These are phyloP conservation scores for Caradrina clavipalpis DNA, from an alignment of 2,888 invertebrate species.

Conservation along the genomic window DNA sequence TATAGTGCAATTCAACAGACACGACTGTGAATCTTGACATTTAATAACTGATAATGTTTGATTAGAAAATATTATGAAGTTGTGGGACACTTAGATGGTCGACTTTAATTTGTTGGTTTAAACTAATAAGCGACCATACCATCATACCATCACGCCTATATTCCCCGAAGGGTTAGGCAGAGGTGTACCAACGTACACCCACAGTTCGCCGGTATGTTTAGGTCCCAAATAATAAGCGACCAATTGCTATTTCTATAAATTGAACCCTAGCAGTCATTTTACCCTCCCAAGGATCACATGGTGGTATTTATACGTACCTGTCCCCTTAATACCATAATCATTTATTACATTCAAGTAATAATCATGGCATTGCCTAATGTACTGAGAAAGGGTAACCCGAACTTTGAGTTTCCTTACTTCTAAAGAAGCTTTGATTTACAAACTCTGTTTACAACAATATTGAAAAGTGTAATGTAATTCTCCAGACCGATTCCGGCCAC, in stretches of 20 bases:
- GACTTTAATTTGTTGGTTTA: too few species aligned
- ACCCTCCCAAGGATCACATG: background rate
- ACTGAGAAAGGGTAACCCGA: constrained; percentile 51
- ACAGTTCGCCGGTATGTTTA: too few species aligned
- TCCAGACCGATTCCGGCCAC: too few species aligned
- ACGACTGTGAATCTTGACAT: background rate
- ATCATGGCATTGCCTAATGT: constrained; percentile 51
- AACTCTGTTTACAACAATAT: constrained; percentile 56
- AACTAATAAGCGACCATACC: too few species aligned
- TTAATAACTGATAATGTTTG: background rate
- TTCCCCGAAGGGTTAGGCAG: too few species aligned
- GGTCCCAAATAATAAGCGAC: too few species aligned
- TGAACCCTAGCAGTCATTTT: background rate
- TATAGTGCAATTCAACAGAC: constrained; percentile 19
- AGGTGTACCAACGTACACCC: too few species aligned
- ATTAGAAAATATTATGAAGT: background rate
- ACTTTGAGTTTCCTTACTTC: constrained; percentile 45
- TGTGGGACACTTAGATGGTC: background rate
- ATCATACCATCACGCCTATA: too few species aligned
- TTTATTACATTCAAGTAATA: constrained; percentile 44
- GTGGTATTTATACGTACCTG: constrained; percentile 6
- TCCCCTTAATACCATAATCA: constrained; percentile 22
- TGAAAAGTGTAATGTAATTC: too few species aligned
- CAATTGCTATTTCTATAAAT: too few species aligned
- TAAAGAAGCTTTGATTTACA: constrained; percentile 51